These are phyloP conservation scores for Acanthurus tractus DNA, from an alignment of 2,797 vertebrate genomes.

Conservation along the genomic window DNA sequence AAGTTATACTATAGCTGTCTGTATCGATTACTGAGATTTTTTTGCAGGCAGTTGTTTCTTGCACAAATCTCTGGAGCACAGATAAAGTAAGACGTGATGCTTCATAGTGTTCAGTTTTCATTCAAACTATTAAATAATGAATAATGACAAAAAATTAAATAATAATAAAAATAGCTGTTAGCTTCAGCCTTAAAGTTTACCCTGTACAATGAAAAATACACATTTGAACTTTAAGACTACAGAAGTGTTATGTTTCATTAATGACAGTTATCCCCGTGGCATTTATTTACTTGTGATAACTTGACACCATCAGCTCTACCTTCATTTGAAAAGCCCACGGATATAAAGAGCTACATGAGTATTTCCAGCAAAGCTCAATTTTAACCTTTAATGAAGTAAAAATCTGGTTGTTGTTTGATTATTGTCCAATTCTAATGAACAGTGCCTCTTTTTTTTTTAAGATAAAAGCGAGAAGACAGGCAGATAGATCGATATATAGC, in stretches of 20 bases:
- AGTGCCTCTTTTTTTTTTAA: conserved; percentile 52
- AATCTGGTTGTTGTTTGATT: conserved; percentile 44
- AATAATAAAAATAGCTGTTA: no score
- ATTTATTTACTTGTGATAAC: conserved; percentile 34
- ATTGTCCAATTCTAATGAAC: conserved; percentile 68
- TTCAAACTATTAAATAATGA: no score
- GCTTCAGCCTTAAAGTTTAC: background rate
- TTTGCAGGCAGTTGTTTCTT: no score
- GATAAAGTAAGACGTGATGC: no score
- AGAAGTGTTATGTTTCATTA: conserved; percentile 23
- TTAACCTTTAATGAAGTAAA: conserved; percentile 40
- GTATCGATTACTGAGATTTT: no score
- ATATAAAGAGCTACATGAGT: conserved; percentile 24
- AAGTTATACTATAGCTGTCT: no score
- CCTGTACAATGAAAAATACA: conserved; percentile 2
- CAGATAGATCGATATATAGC: conserved; percentile 72
- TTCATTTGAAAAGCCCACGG: conserved; percentile 14
- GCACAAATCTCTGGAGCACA: no score
- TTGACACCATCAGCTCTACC: conserved; percentile 15
- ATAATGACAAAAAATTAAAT: no score
- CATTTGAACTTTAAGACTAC: conserved; percentile 8
- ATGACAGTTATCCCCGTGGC: conserved; percentile 13
- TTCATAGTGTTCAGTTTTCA: no score
- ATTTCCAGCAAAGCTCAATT: conserved; percentile 39
- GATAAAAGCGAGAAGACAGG: conserved; percentile 63